Conservation (phyloP, 2,113 vertebrate genomes). For the Nannospalax galili region DNA sequence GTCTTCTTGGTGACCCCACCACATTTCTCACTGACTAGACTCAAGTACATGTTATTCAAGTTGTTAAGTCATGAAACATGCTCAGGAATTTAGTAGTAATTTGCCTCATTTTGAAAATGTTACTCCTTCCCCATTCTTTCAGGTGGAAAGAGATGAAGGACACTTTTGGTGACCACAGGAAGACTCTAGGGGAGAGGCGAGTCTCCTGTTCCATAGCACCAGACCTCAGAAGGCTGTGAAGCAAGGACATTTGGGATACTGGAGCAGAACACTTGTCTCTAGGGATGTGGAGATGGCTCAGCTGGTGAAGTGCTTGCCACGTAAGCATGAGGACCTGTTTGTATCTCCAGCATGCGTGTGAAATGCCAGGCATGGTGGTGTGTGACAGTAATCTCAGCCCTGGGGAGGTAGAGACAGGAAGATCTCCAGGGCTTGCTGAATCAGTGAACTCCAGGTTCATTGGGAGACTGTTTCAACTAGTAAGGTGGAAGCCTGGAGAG, state of each 20-base stretch:
- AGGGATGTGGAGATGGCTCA: neutral
- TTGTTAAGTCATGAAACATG: constrained; percentile 43
- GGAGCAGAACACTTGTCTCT: neutral
- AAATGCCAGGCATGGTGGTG: neutral
- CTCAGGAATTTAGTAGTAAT: neutral
- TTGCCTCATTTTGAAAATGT: constrained; percentile 3
- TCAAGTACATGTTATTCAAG: neutral
- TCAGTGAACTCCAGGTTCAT: neutral
- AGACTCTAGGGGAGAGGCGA: neutral
- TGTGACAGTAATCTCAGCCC: no score
- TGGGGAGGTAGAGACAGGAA: neutral
- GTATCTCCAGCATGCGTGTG: neutral
- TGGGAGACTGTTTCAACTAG: neutral
- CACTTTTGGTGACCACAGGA: neutral
- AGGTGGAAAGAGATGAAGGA: neutral
- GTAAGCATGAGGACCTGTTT: neutral
- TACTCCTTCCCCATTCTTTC: neutral
- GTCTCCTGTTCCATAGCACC: neutral
- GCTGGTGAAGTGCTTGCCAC: neutral
- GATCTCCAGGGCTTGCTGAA: neutral
- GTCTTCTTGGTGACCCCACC: neutral
- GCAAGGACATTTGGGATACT: neutral
- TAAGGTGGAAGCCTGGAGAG: neutral
- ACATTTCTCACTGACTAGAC: constrained; percentile 15
- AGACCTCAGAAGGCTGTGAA: neutral